A percentile compares a stretch with the other conserved stretches of the same genome.
phyloP scores from a whole-genome alignment of 1,140 invertebrate species.

The Drosophila saltans region DNA sequence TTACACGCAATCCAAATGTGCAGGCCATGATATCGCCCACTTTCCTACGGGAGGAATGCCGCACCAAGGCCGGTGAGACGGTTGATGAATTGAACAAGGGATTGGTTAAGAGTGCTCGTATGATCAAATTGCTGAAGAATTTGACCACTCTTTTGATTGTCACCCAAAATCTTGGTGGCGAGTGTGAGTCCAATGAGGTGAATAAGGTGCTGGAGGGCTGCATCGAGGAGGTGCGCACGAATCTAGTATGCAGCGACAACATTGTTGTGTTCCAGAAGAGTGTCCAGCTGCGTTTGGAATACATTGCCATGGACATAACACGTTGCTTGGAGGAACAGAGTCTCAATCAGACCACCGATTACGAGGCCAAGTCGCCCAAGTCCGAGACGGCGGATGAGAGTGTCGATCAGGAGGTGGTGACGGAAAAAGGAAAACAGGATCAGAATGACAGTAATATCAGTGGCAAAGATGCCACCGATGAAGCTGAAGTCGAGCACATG shows the following conservation, averaged over 20 bases:
- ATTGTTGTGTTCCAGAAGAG: conserved; percentile 93
- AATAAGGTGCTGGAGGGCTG: conserved; percentile 96
- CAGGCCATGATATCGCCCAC: conserved; percentile 94
- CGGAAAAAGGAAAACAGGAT: conserved; percentile 15
- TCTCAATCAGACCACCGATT: not conserved
- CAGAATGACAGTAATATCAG: not conserved
- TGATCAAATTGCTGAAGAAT: conserved; percentile 92
- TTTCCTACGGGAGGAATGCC: conserved; percentile 93
- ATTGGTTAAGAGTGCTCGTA: conserved; percentile 85
- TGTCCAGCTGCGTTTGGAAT: conserved; percentile 96
- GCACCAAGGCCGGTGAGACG: conserved; percentile 91
- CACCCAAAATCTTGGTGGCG: conserved; percentile 95
- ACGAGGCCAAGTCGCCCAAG: conserved; percentile 17
- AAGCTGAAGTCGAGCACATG: conserved; percentile 27
- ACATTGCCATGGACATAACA: conserved; percentile 89
- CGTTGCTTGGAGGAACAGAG: conserved; percentile 49
- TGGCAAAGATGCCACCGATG: conserved; percentile 10
- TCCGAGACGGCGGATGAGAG: not conserved
- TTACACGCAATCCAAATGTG: conserved; percentile 94
- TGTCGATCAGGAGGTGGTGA: not conserved
- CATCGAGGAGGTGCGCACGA: conserved; percentile 93
- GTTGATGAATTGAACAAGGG: conserved; percentile 90
- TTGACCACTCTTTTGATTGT: conserved; percentile 96
- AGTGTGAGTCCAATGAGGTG: conserved; percentile 91
- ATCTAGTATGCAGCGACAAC: conserved; percentile 89